Percentiles rank a stretch among this genome's conserved stretches.
Evolutionary conservation across 2,888 invertebrate genomes (phyloP).

Genomic region (Sclerodermus sp.): DNA sequence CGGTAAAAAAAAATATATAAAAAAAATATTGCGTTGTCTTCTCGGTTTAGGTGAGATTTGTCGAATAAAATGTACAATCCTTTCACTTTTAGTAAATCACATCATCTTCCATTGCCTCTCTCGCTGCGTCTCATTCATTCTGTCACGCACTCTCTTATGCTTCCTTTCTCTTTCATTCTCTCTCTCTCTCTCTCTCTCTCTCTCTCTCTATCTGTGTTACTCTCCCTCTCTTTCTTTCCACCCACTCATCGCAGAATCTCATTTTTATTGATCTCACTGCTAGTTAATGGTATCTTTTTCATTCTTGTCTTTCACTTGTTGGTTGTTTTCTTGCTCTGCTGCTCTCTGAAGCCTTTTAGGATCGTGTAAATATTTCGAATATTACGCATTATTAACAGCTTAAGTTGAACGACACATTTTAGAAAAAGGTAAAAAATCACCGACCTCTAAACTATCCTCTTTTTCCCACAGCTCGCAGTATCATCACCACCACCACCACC

Average conservation of each 20-base stretch:
- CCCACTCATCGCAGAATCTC: too few species aligned
- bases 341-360: background rate
- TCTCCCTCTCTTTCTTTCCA: too few species aligned
- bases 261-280: too few species aligned
- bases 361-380: conserved; percentile 11
- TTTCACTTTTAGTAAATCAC: too few species aligned
- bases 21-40: too few species aligned
- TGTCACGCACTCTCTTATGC: too few species aligned
- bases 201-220: background rate
- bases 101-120: too few species aligned
- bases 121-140: too few species aligned
- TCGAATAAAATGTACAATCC: conserved; percentile 3
- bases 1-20: too few species aligned
- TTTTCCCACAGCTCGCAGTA: conserved; percentile 8
- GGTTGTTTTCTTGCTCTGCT: background rate
- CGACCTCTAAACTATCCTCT: conserved; percentile 21
- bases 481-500: conserved; percentile 9
- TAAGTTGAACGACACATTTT: conserved; percentile 33
- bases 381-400: conserved; percentile 29
- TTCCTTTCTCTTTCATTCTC: conserved; percentile 2
- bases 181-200: conserved; percentile 9
- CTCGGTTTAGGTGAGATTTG: background rate
- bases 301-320: too few species aligned
- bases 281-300: too few species aligned
- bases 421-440: conserved; percentile 46